Evolutionary conservation across 2,888 invertebrate genomes (phyloP).

Genomic region (Caenorhabditis sp.): DNA sequence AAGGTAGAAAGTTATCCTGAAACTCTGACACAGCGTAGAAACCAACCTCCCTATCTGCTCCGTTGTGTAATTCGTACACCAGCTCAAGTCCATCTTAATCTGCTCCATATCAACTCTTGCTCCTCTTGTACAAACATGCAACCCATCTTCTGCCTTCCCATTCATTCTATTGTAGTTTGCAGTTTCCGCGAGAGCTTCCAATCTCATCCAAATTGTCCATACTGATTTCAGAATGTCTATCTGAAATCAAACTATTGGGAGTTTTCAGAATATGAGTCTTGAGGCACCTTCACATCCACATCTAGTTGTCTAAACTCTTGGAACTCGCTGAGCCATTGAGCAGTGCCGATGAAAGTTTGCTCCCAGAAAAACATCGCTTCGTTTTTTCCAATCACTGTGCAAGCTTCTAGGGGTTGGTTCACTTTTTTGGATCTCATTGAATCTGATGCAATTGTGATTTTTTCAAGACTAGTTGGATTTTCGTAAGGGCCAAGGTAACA

Average conservation of each 20-base stretch:
- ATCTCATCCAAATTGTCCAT: slow-evolving; percentile 11
- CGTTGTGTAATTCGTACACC: slow-evolving; percentile 22
- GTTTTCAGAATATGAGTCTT: too few species aligned
- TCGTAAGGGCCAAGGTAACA: neutral
- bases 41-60: slow-evolving; percentile 28
- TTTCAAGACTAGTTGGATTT: neutral
- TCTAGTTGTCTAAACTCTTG: slow-evolving; percentile 1
- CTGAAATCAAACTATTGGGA: neutral
- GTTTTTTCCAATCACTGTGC: neutral
- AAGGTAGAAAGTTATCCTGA: too few species aligned
- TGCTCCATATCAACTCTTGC: slow-evolving; percentile 10
- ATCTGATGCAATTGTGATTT: neutral
- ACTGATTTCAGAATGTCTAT: slow-evolving; percentile 8
- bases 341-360: neutral
- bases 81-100: slow-evolving; percentile 3
- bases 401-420: neutral
- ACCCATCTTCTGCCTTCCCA: neutral
- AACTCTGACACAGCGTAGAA: too few species aligned
- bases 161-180: slow-evolving; percentile 4
- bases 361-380: neutral
- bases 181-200: slow-evolving; percentile 14
- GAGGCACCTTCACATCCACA: slow-evolving; percentile 11
- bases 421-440: neutral
- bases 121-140: neutral
- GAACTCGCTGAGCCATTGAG: slow-evolving; percentile 2